phyloP scores from a whole-genome alignment of 1,140 invertebrate species.

The Hyphantria cunea region DNA sequence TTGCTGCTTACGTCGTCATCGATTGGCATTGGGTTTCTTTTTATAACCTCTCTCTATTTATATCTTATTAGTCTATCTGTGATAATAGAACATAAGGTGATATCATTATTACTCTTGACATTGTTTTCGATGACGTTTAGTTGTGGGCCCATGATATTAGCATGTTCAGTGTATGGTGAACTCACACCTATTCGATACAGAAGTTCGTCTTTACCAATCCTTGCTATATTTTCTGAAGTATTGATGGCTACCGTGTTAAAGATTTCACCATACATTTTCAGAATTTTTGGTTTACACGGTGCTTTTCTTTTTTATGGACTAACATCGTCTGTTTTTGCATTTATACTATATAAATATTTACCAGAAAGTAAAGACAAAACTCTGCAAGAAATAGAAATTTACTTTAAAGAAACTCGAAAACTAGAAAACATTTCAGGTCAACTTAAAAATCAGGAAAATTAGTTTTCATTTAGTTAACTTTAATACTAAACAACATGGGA shows the following conservation, averaged over 20 bases:
- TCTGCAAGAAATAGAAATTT: slow-evolving; percentile 43
- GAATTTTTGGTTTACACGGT: slow-evolving; percentile 25
- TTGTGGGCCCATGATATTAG: slow-evolving; percentile 42
- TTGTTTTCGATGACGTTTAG: slow-evolving; percentile 41
- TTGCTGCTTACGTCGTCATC: slow-evolving; percentile 34
- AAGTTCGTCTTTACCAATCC: slow-evolving; percentile 26
- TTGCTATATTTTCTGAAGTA: slow-evolving; percentile 27
- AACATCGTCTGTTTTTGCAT: slow-evolving; percentile 22
- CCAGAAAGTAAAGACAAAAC: slow-evolving; percentile 47
- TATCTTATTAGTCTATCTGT: slow-evolving; percentile 31
- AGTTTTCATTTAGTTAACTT: background rate
- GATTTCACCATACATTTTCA: slow-evolving; percentile 35
- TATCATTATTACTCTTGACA: slow-evolving; percentile 37
- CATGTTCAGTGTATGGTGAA: slow-evolving; percentile 40
- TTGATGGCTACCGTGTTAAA: slow-evolving; percentile 38
- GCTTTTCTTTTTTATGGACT: slow-evolving; percentile 39
- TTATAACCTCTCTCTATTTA: slow-evolving; percentile 38
- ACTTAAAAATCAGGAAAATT: slow-evolving; percentile 4
- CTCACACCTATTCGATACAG: slow-evolving; percentile 38
- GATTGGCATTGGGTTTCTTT: slow-evolving; percentile 38
- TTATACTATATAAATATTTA: slow-evolving; percentile 36
- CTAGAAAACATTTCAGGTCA: background rate
- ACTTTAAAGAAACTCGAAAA: slow-evolving; percentile 18
- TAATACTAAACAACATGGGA: too few species aligned
- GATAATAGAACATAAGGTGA: slow-evolving; percentile 35